Base-by-base conservation (phyloP, 1,140 invertebrate species). In the Gonatopus flavifemur region DNA sequence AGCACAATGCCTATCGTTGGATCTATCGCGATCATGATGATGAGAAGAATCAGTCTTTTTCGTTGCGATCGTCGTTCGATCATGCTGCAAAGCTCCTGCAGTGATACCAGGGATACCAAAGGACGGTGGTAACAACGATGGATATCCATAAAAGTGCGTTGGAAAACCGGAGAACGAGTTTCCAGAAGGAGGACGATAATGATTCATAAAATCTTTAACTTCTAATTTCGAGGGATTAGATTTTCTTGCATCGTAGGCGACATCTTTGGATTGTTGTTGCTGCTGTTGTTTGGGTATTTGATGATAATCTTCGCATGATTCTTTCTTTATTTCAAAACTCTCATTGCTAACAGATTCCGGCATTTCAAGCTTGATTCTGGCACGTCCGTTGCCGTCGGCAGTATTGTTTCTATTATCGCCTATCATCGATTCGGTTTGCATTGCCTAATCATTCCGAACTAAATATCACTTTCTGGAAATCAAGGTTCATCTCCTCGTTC, bases 291-390 rank as follows among this genome's bases (percentile, higher is more conserved):
- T 15, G 16, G 30, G 40, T 2, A 18, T 28, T 28, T 41, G 32
- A 20, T 19, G 16, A 16, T 32, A 49, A 21, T 46, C 47, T 3
- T 67, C 56, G 24, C 48, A 52, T 15, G 52, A 39, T 9, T 58
- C 51, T n/a, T 39, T 56, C 41, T 63, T 66, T 6, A 69, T 51
- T 40, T 69, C 57, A 31, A 54, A 54, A 22, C 50, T 52, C 18
- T 16, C 20, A 30, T 50, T 38, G 25, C 52, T 39, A n/a, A n/a
- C n/a, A 7, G 60, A 49, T 20, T 55, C 52, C 2, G 48, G 36
- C 13, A 36, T 43, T 28, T 65, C 62, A 32, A 55, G 20, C 46
- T 64, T 61, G 1, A 58, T 42, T 15, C 22, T 33, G 9, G 58
- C 39, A 2, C 55, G 44, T 9, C 39, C 46, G 43, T 61, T 51